A percentile compares a stretch with the other conserved stretches of the same genome.
Evolutionary conservation across 2,888 invertebrate species (phyloP).

Genomic region (Blomia tropicalis): DNA sequence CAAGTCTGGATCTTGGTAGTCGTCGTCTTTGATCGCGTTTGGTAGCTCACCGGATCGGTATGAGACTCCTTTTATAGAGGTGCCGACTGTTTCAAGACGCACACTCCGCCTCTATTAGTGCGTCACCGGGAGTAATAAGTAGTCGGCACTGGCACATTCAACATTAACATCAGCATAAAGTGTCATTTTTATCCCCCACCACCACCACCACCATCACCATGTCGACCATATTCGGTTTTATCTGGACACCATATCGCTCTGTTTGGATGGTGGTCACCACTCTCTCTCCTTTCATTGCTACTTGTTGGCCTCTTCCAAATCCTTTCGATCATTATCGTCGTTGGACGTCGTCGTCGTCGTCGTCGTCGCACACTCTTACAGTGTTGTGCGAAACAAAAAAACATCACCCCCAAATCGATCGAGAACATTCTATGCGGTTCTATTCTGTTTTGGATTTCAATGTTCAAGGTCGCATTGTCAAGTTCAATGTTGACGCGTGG

Average conservation of each 20-base stretch:
- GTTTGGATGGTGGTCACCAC: not conserved
- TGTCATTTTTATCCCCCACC: not conserved
- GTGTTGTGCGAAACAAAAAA: too few relatives aligned
- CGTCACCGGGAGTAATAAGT: slow-evolving; percentile 1
- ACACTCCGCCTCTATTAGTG: slow-evolving; percentile 3
- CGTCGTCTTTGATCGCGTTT: not conserved
- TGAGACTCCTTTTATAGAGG: not conserved
- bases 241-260: slow-evolving; percentile 3
- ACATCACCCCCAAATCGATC: too few relatives aligned
- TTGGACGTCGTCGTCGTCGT: too few relatives aligned
- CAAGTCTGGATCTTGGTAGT: slow-evolving; percentile 2
- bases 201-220: too few relatives aligned
- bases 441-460: too few relatives aligned
- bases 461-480: too few relatives aligned
- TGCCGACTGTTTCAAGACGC: slow-evolving; percentile 12
- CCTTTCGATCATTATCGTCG: slow-evolving; percentile 6
- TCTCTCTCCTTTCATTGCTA: not conserved
- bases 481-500: too few relatives aligned
- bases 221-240: too few relatives aligned
- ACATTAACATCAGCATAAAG: not conserved
- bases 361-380: too few relatives aligned
- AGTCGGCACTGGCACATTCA: not conserved
- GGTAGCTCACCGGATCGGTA: not conserved
- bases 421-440: too few relatives aligned
- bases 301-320: slow-evolving; percentile 14